Evolutionary conservation across 2,113 vertebrate genomes (phyloP).

Genomic region (Gasterosteus aculeatus): DNA sequence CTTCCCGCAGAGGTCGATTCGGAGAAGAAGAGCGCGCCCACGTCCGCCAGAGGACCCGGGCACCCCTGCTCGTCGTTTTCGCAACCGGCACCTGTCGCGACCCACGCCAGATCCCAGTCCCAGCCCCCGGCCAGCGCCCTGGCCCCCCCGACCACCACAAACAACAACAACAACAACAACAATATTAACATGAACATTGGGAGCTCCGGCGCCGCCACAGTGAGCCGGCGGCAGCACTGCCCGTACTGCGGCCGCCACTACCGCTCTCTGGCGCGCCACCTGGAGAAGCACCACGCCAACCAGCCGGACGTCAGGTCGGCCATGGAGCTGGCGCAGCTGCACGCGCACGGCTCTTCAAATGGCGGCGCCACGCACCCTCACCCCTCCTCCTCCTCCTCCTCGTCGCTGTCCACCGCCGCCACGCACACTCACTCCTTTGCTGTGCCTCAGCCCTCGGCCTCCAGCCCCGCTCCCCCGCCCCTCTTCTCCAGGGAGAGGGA

Average conservation of each 20-base stretch:
- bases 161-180: slow-evolving; percentile 82
- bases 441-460: slow-evolving; percentile 67
- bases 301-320: slow-evolving; percentile 79
- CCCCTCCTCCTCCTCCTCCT: slow-evolving; percentile 46
- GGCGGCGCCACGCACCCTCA: slow-evolving; percentile 58
- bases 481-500: slow-evolving; percentile 78
- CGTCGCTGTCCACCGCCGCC: slow-evolving; percentile 21
- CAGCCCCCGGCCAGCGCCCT: slow-evolving; percentile 57
- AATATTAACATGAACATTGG: slow-evolving; percentile 84
- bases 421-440: slow-evolving; percentile 70
- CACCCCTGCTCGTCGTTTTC: slow-evolving; percentile 78
- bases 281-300: slow-evolving; percentile 82
- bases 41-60: slow-evolving; percentile 62
- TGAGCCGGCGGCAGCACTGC: slow-evolving; percentile 79
- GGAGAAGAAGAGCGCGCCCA: slow-evolving; percentile 69
- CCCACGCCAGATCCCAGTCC: slow-evolving; percentile 58
- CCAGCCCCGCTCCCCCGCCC: slow-evolving; percentile 61
- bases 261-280: slow-evolving; percentile 80
- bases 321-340: slow-evolving; percentile 79
- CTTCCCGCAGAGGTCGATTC: slow-evolving; percentile 28
- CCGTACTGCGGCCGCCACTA: slow-evolving; percentile 81
- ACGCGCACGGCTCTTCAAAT: slow-evolving; percentile 60
- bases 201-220: slow-evolving; percentile 60
- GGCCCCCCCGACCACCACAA: slow-evolving; percentile 78
- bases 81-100: slow-evolving; percentile 52